Percentiles rank a stretch among this genome's conserved stretches.
phyloP scores from a whole-genome alignment of 2,888 invertebrate genomes.

The Teinopalpus imperialis region DNA sequence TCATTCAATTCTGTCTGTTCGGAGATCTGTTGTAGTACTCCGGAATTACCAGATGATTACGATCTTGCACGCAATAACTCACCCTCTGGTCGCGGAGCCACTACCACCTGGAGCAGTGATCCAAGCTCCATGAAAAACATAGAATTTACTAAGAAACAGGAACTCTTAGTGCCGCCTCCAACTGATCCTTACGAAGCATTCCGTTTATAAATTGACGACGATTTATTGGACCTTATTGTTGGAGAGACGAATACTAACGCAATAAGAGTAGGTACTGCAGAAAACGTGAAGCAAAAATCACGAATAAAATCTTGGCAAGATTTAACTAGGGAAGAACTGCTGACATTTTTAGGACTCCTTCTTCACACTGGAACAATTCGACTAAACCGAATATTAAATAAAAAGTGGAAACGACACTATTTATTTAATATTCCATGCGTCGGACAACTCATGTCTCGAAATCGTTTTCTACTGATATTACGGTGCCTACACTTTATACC shows the following conservation, averaged over 20 bases:
- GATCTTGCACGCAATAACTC: no score
- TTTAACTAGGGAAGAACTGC: slow-evolving; percentile 36
- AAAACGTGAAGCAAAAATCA: slow-evolving; percentile 29
- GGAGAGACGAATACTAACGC: slow-evolving; percentile 32
- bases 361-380: slow-evolving; percentile 49
- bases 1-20: no score
- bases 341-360: slow-evolving; percentile 47
- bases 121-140: slow-evolving; percentile 25
- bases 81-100: no score
- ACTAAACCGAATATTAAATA: slow-evolving; percentile 40
- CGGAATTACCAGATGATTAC: no score
- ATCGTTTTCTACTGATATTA: slow-evolving; percentile 46
- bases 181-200: not conserved
- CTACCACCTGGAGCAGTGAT: no score
- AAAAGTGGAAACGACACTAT: slow-evolving; percentile 49
- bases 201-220: not conserved
- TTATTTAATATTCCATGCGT: slow-evolving; percentile 44
- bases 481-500: slow-evolving; percentile 44
- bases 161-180: slow-evolving; percentile 1
- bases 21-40: no score
- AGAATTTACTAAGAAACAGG: slow-evolving; percentile 21
- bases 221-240: slow-evolving; percentile 27
- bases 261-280: slow-evolving; percentile 17
- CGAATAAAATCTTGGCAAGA: slow-evolving; percentile 39
- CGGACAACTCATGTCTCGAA: slow-evolving; percentile 41